phyloP scores from a whole-genome alignment of 1,140 invertebrate genomes.

The Plectrocnemia conspersa region DNA sequence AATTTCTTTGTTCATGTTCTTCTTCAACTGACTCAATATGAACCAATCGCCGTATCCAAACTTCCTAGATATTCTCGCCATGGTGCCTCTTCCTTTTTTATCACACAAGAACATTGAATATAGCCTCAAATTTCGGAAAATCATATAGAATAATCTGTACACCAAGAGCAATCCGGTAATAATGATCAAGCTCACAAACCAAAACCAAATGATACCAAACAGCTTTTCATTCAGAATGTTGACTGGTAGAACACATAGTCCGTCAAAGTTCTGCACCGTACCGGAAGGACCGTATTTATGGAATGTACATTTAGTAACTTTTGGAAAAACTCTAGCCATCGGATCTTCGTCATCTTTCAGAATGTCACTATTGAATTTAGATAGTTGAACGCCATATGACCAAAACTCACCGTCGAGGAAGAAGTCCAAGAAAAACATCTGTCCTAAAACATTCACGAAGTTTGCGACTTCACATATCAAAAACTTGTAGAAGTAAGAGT shows the following conservation, averaged over 20 bases:
- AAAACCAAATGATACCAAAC: constrained; percentile 86
- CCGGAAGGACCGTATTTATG: constrained; percentile 89
- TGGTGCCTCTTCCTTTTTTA: no score
- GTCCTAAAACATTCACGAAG: constrained; percentile 82
- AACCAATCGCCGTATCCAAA: constrained; percentile 13
- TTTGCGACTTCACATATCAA: constrained; percentile 82
- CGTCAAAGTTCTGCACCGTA: constrained; percentile 82
- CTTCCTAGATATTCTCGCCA: no score
- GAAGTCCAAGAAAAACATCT: constrained; percentile 89
- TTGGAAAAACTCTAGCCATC: constrained; percentile 83
- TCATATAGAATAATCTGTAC: constrained; percentile 56
- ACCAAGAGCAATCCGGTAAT: constrained; percentile 73
- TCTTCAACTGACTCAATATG: constrained; percentile 1
- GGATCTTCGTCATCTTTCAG: constrained; percentile 74
- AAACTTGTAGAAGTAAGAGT: constrained; percentile 81
- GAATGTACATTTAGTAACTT: constrained; percentile 90
- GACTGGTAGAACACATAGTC: constrained; percentile 81
- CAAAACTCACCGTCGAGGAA: constrained; percentile 85
- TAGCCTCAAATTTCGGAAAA: no score
- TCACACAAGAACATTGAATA: no score
- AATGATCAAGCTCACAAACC: constrained; percentile 72
- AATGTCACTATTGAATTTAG: constrained; percentile 80
- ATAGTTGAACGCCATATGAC: constrained; percentile 77
- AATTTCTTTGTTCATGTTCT: constrained; percentile 20
- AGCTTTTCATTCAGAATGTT: constrained; percentile 90